Base-by-base conservation (phyloP, 1,140 invertebrate genomes). In the Sminthurinus signatus region DNA sequence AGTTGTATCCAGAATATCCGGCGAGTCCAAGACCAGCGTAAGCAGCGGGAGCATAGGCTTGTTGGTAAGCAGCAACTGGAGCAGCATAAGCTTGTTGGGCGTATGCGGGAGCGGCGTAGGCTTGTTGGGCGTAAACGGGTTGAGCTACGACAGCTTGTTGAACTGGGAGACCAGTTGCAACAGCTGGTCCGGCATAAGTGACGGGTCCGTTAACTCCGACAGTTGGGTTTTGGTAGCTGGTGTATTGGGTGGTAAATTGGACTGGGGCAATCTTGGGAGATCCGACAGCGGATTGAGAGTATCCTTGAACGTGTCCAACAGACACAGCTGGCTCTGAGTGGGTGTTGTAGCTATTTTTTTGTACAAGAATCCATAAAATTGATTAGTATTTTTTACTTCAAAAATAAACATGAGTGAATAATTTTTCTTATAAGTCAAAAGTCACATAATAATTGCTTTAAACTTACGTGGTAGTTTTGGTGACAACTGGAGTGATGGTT, bases 401-500 rank as follows among this genome's bases (percentile, higher is more conserved):
- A 10, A 42, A 17, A 17, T 42, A 10, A 17, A 17, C 36, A 10
- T 42, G 36, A 42, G 8, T 10, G 8, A 17, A 42, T 10, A 42
- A 42, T 42, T 42, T 42, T 42, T 8, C 8, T 42, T 42, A 10
- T 42, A 42, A 8, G 8, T 17, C 17, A 42, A 19, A 19, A 14
- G 8, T 50, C n/a, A n/a, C n/a, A n/a, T n/a, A n/a, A n/a, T n/a
- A n/a, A n/a, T n/a, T n/a, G n/a, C n/a, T n/a, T n/a, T n/a, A n/a
- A n/a, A n/a, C n/a, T n/a, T n/a, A n/a, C n/a, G 62, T 64, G 12
- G 62, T 59, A 12, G 51, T 55, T 56, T 71, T 71, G 5, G 69
- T 71, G 8, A 71, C 69, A 29, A 71, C 69, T 27, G 69, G 69
- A 5, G 69, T 71, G n/a, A 71, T 71, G 2, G 69, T 71, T 46